Evolutionary conservation across 2,113 vertebrate genomes (phyloP), one percentile per base, ranked within the genome.

Genomic region (Formicarius rufipectus): DNA sequence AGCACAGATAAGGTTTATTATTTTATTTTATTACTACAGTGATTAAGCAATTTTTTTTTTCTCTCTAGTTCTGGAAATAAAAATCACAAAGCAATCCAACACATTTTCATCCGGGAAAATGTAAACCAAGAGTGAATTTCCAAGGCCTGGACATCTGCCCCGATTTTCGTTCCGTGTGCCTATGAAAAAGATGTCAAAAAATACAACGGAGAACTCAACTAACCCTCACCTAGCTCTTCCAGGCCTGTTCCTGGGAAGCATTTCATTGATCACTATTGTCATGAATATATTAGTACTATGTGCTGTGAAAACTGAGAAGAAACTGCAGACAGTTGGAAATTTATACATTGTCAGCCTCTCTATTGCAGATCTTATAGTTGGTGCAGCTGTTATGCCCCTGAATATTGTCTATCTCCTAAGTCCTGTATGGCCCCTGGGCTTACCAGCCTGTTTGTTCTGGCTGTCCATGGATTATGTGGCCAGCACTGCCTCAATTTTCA

Each of bases 401-500:
- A 99, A 98, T 91, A 97, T 99, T 90, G 94, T 98, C 50, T 99
- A 99, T 95, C 95, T 99, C 83, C 59, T 99, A 64, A 98, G 93
- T 83, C 71, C 96, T 9, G 58, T 31, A 62, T 99, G 99, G 99
- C 97, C 96, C 47, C 97, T 99, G 68, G 98, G 98, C 12, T 89
- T 89, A 75, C 97, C 98, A 3, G 96, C 98, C 49, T 99, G 99
- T 79, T 98, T 98, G 74, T 99, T 99, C 93, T 99, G 99, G 99
- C 97, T 99, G 18, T 99, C 99, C n/a, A 99, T 99, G 99, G 99
- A 99, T 86, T 99, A 99, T 0, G 99, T 99, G 60, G 99, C 99
- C 25, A 99, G 99, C 96, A 99, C 99, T 0, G 99, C 99, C 5
- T 99, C 99, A 5, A 99, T 99, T 49, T 99, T 99, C 90, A 99